Percentiles rank a stretch among this genome's conserved stretches.
Conservation (phyloP, 2,797 vertebrate genomes). For the Betta splendens region DNA sequence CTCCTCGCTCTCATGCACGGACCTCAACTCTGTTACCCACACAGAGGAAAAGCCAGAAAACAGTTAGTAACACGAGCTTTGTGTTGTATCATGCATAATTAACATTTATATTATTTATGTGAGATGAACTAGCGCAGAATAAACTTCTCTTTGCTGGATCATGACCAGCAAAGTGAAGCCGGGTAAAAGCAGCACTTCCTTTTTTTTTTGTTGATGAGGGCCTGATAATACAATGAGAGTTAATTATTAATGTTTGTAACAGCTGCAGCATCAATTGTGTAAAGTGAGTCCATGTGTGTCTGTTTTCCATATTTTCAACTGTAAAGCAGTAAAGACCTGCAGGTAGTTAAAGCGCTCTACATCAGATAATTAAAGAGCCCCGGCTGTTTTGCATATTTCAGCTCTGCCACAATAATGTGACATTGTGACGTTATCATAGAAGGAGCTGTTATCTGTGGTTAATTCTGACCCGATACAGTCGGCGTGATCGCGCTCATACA, state of each 20-base stretch:
- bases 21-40: slow-evolving; percentile 83
- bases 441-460: slow-evolving; percentile 27
- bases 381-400: slow-evolving; percentile 6
- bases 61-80: neutral
- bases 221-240: neutral
- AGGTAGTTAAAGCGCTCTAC: neutral
- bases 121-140: neutral
- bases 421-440: slow-evolving; percentile 24
- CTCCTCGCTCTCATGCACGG: slow-evolving; percentile 87
- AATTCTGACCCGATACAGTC: slow-evolving; percentile 18
- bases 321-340: neutral
- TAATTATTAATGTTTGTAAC: slow-evolving; percentile 9
- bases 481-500: slow-evolving; percentile 31
- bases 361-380: slow-evolving; percentile 6
- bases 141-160: neutral
- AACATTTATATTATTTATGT: too few relatives aligned
- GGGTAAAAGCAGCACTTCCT: neutral
- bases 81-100: neutral
- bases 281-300: too few relatives aligned
- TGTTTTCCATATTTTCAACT: neutral
- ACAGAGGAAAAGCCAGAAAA: neutral
- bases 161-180: slow-evolving; percentile 10
- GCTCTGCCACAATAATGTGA: slow-evolving; percentile 9
- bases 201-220: slow-evolving; percentile 11
- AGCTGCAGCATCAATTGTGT: neutral